Evolutionary conservation across 2,888 invertebrate species (phyloP).

Genomic region (Pterobdella sp.): DNA sequence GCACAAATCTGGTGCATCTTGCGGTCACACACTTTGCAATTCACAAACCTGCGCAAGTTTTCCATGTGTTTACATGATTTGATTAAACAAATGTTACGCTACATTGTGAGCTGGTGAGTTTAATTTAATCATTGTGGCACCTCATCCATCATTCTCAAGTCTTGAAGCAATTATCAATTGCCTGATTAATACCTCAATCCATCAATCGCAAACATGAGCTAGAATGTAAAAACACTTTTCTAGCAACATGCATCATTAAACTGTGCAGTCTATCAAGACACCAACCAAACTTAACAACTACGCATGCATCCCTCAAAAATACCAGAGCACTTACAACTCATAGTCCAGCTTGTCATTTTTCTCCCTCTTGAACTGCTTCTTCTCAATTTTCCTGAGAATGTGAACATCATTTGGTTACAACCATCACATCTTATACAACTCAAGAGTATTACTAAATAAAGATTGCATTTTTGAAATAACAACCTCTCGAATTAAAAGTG

Average conservation of each 20-base stretch:
- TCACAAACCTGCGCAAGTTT: slow-evolving; percentile 61
- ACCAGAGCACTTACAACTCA: slow-evolving; percentile 63
- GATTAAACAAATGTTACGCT: no score
- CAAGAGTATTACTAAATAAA: no score
- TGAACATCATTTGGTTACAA: no score
- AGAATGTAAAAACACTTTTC: not conserved
- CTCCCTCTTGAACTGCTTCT: slow-evolving; percentile 92
- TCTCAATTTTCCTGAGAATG: slow-evolving; percentile 76
- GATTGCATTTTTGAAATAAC: no score
- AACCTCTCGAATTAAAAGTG: no score
- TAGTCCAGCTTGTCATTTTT: slow-evolving; percentile 96
- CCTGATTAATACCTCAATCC: not conserved
- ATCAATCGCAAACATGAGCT: not conserved
- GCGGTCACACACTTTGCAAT: slow-evolving; percentile 89
- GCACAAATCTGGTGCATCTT: slow-evolving; percentile 98
- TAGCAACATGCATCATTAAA: not conserved
- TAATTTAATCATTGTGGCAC: not conserved
- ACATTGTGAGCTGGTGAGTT: not conserved
- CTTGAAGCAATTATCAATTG: slow-evolving; percentile 4
- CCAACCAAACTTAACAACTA: not conserved
- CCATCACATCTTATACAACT: no score
- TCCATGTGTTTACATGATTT: not conserved
- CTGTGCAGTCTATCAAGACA: no score
- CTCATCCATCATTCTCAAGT: not conserved
- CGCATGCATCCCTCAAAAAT: not conserved